phyloP scores from a whole-genome alignment of 2,888 invertebrate species.

The Tiliacea aurago region DNA sequence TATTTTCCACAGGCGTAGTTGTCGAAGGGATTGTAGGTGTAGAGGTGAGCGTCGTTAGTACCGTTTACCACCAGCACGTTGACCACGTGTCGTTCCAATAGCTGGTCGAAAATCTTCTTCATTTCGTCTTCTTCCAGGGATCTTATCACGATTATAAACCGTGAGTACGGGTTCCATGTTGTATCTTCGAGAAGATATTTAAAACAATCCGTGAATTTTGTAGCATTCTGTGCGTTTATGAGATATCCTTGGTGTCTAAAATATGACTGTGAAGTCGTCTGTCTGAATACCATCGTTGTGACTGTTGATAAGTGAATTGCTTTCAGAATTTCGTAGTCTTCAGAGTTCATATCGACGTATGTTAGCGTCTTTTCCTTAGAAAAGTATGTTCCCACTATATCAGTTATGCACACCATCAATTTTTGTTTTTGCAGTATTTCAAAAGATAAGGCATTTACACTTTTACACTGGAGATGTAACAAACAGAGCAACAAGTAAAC shows the following conservation, averaged over 20 bases:
- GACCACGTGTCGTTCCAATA: constrained; percentile 69
- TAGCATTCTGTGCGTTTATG: constrained; percentile 57
- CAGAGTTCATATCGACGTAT: constrained; percentile 49
- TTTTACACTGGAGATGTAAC: constrained; percentile 8
- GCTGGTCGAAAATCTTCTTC: constrained; percentile 69
- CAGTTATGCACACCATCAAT: constrained; percentile 47
- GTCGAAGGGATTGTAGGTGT: constrained; percentile 79
- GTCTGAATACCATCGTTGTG: constrained; percentile 29
- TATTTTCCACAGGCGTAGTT: constrained; percentile 78
- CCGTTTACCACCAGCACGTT: constrained; percentile 73
- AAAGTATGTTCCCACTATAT: constrained; percentile 59
- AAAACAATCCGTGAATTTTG: constrained; percentile 63
- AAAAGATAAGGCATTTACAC: constrained; percentile 2
- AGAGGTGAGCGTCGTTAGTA: constrained; percentile 69
- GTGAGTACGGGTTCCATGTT: constrained; percentile 73
- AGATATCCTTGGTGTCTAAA: constrained; percentile 66
- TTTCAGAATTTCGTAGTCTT: constrained; percentile 49
- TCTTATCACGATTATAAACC: constrained; percentile 71
- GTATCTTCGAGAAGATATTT: constrained; percentile 61
- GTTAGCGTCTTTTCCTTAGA: constrained; percentile 43
- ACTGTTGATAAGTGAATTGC: constrained; percentile 49
- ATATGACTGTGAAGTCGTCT: constrained; percentile 8
- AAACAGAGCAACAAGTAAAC: constrained; percentile 32
- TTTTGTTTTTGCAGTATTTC: background rate
- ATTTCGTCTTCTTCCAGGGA: constrained; percentile 56